These are phyloP conservation scores for Serranus cabrilla DNA, from an alignment of 2,797 vertebrate species.

Conservation along the genomic window DNA sequence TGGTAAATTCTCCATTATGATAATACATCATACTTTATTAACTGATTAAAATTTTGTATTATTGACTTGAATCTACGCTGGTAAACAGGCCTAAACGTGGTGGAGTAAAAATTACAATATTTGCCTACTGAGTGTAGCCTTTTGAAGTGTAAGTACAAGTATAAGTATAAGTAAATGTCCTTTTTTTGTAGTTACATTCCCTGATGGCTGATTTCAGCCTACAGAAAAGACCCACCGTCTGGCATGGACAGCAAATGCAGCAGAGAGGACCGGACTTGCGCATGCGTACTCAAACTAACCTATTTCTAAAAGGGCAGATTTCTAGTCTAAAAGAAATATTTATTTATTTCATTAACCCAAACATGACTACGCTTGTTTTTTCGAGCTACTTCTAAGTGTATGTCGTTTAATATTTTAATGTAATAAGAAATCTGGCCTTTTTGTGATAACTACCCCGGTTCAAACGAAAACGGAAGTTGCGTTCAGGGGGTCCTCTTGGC, in stretches of 20 bases:
- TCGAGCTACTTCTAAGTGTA: fast-evolving
- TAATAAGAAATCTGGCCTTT: neutral
- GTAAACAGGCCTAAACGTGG: too few species aligned
- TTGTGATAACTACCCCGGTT: neutral
- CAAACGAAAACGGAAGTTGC: conserved; percentile 66
- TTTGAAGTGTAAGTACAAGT: neutral
- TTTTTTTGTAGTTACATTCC: too few species aligned
- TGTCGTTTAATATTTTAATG: neutral
- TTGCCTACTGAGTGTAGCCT: too few species aligned
- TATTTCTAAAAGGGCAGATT: neutral
- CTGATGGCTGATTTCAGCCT: too few species aligned
- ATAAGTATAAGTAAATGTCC: too few species aligned
- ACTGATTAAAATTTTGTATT: too few species aligned
- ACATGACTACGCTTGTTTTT: fast-evolving
- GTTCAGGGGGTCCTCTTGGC: conserved; percentile 39
- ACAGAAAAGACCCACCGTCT: neutral
- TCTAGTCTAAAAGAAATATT: fast-evolving
- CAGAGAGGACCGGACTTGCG: neutral
- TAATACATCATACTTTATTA: too few species aligned
- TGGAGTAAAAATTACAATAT: too few species aligned
- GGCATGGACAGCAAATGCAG: too few species aligned
- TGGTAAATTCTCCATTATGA: too few species aligned
- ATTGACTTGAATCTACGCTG: too few species aligned
- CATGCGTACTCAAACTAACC: conserved; percentile 1
- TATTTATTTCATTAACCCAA: neutral